Conservation (phyloP, 1,140 invertebrate genomes). For the Hylyphantes graminicola region DNA sequence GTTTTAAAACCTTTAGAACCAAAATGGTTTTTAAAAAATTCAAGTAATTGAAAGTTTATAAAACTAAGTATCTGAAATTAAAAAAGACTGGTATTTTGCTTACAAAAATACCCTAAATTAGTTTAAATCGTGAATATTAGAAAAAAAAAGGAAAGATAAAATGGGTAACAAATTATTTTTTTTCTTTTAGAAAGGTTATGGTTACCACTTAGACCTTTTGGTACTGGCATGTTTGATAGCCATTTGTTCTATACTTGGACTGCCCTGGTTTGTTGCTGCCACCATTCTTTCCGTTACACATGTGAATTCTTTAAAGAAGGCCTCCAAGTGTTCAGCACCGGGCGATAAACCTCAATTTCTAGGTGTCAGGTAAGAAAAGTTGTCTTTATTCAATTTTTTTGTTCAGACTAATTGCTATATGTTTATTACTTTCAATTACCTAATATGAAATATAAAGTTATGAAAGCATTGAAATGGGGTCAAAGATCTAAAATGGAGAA, state of each 20-base stretch:
- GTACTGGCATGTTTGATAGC: slow-evolving; percentile 67
- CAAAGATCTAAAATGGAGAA: too few species aligned
- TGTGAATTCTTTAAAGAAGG: slow-evolving; percentile 66
- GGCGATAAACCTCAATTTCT: slow-evolving; percentile 68
- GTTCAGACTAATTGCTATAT: not conserved
- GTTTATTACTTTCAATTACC: not conserved
- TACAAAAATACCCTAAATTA: too few species aligned
- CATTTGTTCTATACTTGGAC: slow-evolving; percentile 68
- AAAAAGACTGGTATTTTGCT: too few species aligned
- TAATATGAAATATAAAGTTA: too few species aligned
- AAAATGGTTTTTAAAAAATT: not conserved
- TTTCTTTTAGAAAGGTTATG: slow-evolving; percentile 66
- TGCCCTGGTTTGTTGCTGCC: slow-evolving; percentile 71
- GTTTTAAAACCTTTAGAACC: not conserved
- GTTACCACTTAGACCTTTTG: slow-evolving; percentile 70
- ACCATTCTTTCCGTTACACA: slow-evolving; percentile 68
- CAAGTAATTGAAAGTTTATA: too few species aligned
- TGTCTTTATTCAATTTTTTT: not conserved
- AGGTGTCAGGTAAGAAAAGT: slow-evolving; percentile 65
- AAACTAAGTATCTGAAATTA: too few species aligned
- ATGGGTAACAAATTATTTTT: not conserved
- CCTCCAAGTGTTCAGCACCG: slow-evolving; percentile 66
- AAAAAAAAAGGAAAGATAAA: not conserved
- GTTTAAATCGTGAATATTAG: too few species aligned
- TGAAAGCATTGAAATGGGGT: too few species aligned